Base-by-base conservation (phyloP, 2,797 vertebrate species). In the Toxotes lorentzi region DNA sequence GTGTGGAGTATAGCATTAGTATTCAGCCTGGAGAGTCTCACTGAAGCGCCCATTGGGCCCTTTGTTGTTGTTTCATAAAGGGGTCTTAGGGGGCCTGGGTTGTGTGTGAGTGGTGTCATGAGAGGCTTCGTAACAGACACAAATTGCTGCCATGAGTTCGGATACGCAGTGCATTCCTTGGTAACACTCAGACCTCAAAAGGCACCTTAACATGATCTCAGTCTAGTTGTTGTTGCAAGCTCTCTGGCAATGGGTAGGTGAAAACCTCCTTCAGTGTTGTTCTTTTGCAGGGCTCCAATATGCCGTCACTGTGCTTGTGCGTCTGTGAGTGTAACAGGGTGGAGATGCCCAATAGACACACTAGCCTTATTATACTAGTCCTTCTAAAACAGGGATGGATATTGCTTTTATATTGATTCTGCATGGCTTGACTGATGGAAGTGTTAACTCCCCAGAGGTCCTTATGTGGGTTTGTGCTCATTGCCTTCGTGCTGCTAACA, bases 61-160 rank as follows among this genome's bases (percentile, higher is more conserved):
- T 94, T 92, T 95, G 93, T 94, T 92, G 88, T 84, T 63, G 68
- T 62, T 88, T 73, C 67, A 71, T 81, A 76, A 67, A 73, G 84
- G 84, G 85, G 81, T 89, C 82, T 80, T 16, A 19, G 74, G 64
- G 75, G 81, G 75, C 83, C 72, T 61, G 79, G 63, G 63, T 24
- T 80, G 58, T 80, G 78, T 67, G 70, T 60, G 74, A 83, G 66
- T 40, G 72, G 69, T 77, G 74, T 84, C 65, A 76, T 70, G 79
- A 82, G 83, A 84, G 66, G 38, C 78, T 86, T 86, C 64, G 73
- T 82, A 74, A 84, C 70, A 81, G 83, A 85, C 81, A 82, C 78
- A 75, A 84, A 89, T 70, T 84, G 85, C 84, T 75, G 75, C 83
- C 77, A 86, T 90, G 87, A 89, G 80, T 87, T 82, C 86, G 88